Conservation (phyloP, 53 echinoderm and acorn worm species). For the Mesocentrotus franciscanus region DNA sequence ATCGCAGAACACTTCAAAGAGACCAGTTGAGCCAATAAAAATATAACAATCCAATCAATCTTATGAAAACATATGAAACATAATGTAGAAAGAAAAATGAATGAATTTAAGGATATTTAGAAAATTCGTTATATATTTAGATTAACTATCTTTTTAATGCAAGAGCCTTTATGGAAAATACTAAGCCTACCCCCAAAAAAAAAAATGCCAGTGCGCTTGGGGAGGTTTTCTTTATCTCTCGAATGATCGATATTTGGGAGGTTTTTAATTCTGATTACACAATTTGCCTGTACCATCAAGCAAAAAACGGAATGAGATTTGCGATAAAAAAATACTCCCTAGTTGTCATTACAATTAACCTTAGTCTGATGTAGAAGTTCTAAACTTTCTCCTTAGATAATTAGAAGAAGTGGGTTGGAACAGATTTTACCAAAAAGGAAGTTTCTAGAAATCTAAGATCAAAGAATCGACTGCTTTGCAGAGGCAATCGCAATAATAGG, state of each 20-base stretch:
- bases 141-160: not conserved
- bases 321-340: not conserved
- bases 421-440: not conserved
- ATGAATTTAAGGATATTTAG: not conserved
- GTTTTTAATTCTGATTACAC: not conserved
- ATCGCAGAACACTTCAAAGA: no score
- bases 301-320: not conserved
- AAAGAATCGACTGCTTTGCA: not conserved
- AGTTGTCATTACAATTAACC: not conserved
- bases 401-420: not conserved
- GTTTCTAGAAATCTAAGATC: not conserved
- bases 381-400: not conserved
- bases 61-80: no score
- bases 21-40: no score
- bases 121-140: not conserved
- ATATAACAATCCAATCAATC: no score
- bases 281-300: no score
- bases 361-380: not conserved
- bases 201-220: not conserved
- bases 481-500: conserved; percentile 38
- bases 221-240: not conserved
- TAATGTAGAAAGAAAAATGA: not conserved
- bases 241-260: not conserved
- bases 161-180: not conserved
- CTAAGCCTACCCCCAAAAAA: not conserved